Evolutionary conservation across 2,888 invertebrate genomes (phyloP), one percentile per base, ranked within the genome.

Genomic region (Cybosia mesomella): DNA sequence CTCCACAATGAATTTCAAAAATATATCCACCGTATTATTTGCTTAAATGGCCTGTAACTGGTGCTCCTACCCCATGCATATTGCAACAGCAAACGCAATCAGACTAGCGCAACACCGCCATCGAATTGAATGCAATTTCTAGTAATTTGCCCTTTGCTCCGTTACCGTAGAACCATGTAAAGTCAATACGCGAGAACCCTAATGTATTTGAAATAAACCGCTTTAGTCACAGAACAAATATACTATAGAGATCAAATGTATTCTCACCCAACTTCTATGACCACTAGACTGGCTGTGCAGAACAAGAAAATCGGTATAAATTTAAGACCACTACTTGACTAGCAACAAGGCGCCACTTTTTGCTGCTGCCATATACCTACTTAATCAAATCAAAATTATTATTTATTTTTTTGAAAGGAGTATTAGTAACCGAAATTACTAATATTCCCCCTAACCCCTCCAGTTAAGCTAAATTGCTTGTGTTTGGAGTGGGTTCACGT

Each of bases 41-140:
- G 11, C 8, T 15, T 39, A 24, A 36, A 18, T 24, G 53, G 58
- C 57, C 28, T 13, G 7, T 18, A 71, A 71, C 49, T 15, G 66
- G 58, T 49, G 36, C 9, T 15, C 0, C n/a, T 28, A 68, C 69
- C 72, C 64, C 34, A 43, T 57, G 60, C 54, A 58, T 57, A 57
- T 63, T 57, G 24, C 67, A 75, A 69, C 72, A 74, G 73, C 71
- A 70, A 71, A 74, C 60, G 73, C 80, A 75, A 82, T 80, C 80
- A 75, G 62, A 39, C 61, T 64, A 68, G 60, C 71, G 60, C 71
- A 79, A 73, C 60, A 69, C 58, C 72, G 57, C 66, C 21, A 43
- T 57, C 32, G 55, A 57, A 81, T 81, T 72, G 72, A 71, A 75
- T 74, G 75, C 78, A 81, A 83, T 83, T 74, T 73, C n/a, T 66